A percentile compares a stretch with the other conserved stretches of the same genome.
Evolutionary conservation across 2,113 vertebrate species (phyloP).

Genomic region (Periophthalmus modestus): DNA sequence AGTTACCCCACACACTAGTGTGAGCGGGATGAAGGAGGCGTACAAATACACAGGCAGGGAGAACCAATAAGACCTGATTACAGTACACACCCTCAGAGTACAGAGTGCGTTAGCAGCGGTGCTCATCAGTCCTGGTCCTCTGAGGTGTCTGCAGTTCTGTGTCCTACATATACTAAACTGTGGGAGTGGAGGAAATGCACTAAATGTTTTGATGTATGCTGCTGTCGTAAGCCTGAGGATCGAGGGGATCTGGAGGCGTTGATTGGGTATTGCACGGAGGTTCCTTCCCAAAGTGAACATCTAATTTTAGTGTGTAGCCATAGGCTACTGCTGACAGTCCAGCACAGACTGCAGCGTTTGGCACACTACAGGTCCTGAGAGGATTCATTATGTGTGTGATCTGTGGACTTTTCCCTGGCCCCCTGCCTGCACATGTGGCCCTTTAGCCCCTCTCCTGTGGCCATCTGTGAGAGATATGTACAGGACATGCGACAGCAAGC

Average conservation of each 20-base stretch:
- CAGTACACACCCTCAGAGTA: background rate
- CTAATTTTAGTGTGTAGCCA: constrained; percentile 30
- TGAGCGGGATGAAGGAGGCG: constrained; percentile 44
- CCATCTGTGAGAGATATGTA: constrained; percentile 9
- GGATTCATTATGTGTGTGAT: constrained; percentile 12
- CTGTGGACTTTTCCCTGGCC: constrained; percentile 8
- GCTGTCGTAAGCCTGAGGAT: constrained; percentile 40
- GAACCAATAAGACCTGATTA: constrained; percentile 50
- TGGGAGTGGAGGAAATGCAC: constrained; percentile 29
- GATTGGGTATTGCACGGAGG: constrained; percentile 43
- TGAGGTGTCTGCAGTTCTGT: constrained; percentile 21
- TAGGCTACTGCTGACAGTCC: constrained; percentile 9
- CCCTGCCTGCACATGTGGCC: constrained; percentile 9
- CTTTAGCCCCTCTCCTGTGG: constrained; percentile 5
- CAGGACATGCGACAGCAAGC: background rate
- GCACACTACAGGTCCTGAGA: background rate
- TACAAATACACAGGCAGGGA: constrained; percentile 40
- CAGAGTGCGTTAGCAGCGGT: background rate
- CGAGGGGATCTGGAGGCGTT: constrained; percentile 28
- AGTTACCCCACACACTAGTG: constrained; percentile 57
- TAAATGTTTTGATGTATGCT: constrained; percentile 56
- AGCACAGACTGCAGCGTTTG: constrained; percentile 5
- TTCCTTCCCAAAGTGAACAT: constrained; percentile 33
- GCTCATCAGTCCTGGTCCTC: constrained; percentile 29
- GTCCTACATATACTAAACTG: constrained; percentile 48